These are phyloP conservation scores for Metopia argyrocephala DNA, from an alignment of 2,888 invertebrate species.

Conservation along the genomic window DNA sequence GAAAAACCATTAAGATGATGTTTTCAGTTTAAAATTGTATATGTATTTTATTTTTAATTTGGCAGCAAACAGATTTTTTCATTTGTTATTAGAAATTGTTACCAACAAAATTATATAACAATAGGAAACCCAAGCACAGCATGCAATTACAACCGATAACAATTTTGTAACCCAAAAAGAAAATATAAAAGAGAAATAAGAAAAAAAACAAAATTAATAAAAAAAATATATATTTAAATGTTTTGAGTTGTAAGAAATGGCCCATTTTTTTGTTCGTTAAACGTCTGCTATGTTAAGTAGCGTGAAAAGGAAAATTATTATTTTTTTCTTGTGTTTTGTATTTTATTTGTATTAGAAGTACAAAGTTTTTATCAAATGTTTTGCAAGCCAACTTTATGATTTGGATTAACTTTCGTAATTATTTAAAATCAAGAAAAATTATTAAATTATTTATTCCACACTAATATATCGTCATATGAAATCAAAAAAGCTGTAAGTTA, in stretches of 20 bases:
- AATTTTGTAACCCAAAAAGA: slow-evolving; percentile 22
- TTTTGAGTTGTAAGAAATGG: background rate
- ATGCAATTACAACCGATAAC: slow-evolving; percentile 34
- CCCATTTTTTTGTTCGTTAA: background rate
- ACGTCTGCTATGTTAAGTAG: too few relatives aligned
- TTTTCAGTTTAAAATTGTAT: background rate
- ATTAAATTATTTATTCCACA: too few relatives aligned
- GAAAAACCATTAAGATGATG: slow-evolving; percentile 16
- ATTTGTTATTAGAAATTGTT: background rate
- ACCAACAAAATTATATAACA: background rate
- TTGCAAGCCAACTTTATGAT: too few relatives aligned
- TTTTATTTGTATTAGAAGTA: too few relatives aligned
- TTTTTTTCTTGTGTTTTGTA: too few relatives aligned
- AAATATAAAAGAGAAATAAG: slow-evolving; percentile 25
- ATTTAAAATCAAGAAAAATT: too few relatives aligned
- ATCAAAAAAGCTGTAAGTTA: too few relatives aligned
- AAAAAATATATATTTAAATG: background rate
- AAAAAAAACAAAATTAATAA: background rate
- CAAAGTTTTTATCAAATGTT: too few relatives aligned
- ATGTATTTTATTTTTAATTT: background rate
- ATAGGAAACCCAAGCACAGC: slow-evolving; percentile 13
- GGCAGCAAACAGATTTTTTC: slow-evolving; percentile 16
- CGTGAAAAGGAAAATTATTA: too few relatives aligned
- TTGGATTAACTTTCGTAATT: too few relatives aligned
- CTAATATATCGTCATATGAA: too few relatives aligned